Base-by-base conservation (phyloP, 2,113 vertebrate genomes). In the Gallinago paraguaiae region DNA sequence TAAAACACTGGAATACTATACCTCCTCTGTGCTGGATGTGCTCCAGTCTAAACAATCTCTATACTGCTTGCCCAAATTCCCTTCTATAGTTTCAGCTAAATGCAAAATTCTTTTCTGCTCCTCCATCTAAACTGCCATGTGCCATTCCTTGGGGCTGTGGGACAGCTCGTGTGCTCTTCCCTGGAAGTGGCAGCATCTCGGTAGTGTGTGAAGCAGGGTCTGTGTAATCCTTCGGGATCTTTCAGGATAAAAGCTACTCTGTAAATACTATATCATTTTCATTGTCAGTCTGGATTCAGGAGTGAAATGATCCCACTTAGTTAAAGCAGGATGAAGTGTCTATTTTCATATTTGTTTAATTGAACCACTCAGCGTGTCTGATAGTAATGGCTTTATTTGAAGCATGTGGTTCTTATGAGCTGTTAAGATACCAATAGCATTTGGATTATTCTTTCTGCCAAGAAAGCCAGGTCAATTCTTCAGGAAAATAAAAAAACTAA, bases 261-360 rank as follows among this genome's bases (percentile, higher is more conserved):
- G 22, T 92, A 92, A 96, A 93, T 89, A 72, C 81, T 93, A 0
- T 86, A 81, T 95, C 11, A 79, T 94, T 96, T 97, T 87, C 92
- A 89, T 87, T 96, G 93, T 96, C 95, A 87, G 82, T 91, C 89
- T 88, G 88, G 81, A 86, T 92, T 94, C 91, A 74, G 87, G 78
- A 85, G 84, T 31, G 70, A 80, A 94, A 82, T 87, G 88, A 96
- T 96, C 95, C 87, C 84, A 64, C 82, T 96, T 88, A 96, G 95
- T 92, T 94, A 86, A 95, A 93, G 86, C 68, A 91, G 96, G 96
- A 97, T 96, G 95, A 94, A 96, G 90, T 84, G 88, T 96, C 96
- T 97, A 65, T 97, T 97, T 97, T 95, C 87, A 95, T 96, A 95
- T 97, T 96, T 97, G 94, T 95, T 96, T 96, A 97, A 97, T 96